Evolutionary conservation across 2,888 invertebrate genomes (phyloP), one percentile per base, ranked within the genome.

Genomic region (Patella depressa): DNA sequence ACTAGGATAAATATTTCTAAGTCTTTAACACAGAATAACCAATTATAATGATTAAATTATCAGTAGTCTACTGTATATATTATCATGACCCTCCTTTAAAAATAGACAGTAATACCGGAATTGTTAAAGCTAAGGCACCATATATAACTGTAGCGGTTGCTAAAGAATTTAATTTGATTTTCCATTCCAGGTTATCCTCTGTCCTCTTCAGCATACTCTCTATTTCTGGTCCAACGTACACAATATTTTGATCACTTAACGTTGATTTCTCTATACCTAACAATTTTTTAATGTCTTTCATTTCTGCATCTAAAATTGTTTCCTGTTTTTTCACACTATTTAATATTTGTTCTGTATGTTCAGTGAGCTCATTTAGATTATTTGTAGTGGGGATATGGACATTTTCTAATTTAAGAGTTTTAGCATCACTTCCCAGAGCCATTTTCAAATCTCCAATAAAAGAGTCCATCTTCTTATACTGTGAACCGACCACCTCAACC

Each of bases 211-310:
- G 77, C 77, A 91, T 78, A 14, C 81, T 78, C 74, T 89, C 84
- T 71, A 91, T 72, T 75, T 91, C 89, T 5, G 88, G 87, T 12
- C 88, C 89, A 53, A 90, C 86, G 84, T 90, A 90, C 11, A 91
- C 87, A 53, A 89, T 85, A 75, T 79, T 83, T 1, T 80, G 81
- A 24, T 79, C 79, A 69, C 78, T 78, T 76, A 78, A n/a, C 74
- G 72, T 57, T 29, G 82, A 80, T 72, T 79, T 75, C 9, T 80
- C 72, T 2, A 80, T 72, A 9, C 83, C 85, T 19, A 89, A 34
- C 53, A 88, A 53, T 71, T 85, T 81, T 77, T 88, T 86, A 29
- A 91, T 84, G 9, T 89, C 88, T 17, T 80, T 76, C 75, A 91
- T 85, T 75, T 90, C 89, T 45, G 83, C 74, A 59, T 84, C 78